Percentiles rank a stretch among this genome's conserved stretches.
These are phyloP conservation scores for Micronycteris hirsuta DNA, from an alignment of 2,113 vertebrate species.

Conservation along the genomic window DNA sequence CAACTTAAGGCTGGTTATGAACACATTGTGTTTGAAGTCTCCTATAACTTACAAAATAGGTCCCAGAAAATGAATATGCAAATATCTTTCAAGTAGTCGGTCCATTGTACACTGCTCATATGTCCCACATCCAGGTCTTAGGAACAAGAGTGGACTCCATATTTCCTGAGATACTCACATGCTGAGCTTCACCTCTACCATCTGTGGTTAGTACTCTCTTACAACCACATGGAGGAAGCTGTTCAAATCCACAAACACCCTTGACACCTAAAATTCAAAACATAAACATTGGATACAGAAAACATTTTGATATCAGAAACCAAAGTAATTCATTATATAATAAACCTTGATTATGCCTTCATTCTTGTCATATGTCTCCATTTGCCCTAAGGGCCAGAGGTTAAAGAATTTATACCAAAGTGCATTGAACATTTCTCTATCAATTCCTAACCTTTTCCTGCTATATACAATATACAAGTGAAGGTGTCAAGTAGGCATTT, in stretches of 20 bases:
- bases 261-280: not conserved
- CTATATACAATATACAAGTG: not conserved
- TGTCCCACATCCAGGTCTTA: not conserved
- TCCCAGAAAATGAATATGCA: not conserved
- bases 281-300: not conserved
- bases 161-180: not conserved
- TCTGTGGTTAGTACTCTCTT: not conserved
- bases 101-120: not conserved
- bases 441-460: not conserved
- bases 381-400: not conserved
- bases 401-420: not conserved
- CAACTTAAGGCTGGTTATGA: not conserved
- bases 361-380: not conserved
- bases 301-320: not conserved
- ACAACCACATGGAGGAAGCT: not conserved
- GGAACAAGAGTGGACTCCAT: not conserved
- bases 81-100: not conserved
- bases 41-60: not conserved
- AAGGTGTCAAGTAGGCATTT: not conserved
- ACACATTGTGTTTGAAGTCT: not conserved
- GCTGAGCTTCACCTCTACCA: not conserved
- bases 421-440: not conserved
- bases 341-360: not conserved
- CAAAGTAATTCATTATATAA: not conserved
- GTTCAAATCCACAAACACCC: not conserved